These are phyloP conservation scores for Hemibagrus wyckioides DNA, from an alignment of 2,113 vertebrate genomes.

Conservation along the genomic window DNA sequence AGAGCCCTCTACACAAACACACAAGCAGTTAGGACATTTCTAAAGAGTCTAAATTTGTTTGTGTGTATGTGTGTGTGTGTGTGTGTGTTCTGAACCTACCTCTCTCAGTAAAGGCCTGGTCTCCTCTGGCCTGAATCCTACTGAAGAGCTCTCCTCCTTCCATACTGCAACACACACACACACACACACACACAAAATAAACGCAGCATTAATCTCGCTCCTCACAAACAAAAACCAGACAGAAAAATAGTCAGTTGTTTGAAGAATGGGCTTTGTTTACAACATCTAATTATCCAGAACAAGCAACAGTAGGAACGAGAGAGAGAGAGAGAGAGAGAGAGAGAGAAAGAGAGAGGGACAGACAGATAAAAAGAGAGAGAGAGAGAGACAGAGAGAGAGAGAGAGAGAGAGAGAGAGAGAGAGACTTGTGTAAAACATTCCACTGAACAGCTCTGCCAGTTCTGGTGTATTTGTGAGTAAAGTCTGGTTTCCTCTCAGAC, in stretches of 20 bases:
- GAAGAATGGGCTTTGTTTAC: background rate
- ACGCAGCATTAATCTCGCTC: constrained; percentile 10
- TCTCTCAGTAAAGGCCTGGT: constrained; percentile 98
- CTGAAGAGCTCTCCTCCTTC: constrained; percentile 97
- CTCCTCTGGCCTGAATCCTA: constrained; percentile 93
- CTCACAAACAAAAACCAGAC: background rate
- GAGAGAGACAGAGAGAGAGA: background rate
- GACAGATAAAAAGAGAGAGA: background rate
- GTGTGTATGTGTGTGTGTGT: background rate
- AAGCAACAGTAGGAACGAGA: background rate
- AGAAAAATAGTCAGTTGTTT: background rate
- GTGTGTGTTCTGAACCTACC: constrained; percentile 71
- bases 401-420: background rate
- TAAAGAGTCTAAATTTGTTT: background rate
- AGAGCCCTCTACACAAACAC: constrained; percentile 82
- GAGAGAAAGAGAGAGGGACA: background rate
- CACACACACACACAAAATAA: constrained; percentile 39
- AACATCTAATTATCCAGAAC: background rate
- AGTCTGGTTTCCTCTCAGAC: too few relatives aligned
- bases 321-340: too few relatives aligned
- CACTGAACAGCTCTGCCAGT: too few relatives aligned
- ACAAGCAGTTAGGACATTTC: background rate
- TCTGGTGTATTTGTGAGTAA: too few relatives aligned
- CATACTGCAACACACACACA: constrained; percentile 79
- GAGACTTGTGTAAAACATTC: background rate